phyloP scores from a whole-genome alignment of 2,797 vertebrate species.

The Falco rusticolus region DNA sequence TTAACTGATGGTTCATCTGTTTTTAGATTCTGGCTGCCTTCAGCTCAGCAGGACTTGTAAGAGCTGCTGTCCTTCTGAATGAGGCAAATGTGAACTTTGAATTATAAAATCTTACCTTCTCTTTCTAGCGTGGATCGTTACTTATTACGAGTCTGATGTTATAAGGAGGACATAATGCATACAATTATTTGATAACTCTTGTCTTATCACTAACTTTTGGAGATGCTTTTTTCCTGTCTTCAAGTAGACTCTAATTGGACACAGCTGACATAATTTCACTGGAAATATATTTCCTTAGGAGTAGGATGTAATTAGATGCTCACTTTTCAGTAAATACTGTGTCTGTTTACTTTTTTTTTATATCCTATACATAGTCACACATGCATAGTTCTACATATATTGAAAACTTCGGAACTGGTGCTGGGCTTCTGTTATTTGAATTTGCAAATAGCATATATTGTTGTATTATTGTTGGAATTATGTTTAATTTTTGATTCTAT shows the following conservation, averaged over 20 bases:
- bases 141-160: not conserved
- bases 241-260: not conserved
- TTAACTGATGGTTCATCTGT: not conserved
- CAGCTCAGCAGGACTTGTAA: not conserved
- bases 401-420: not conserved
- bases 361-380: accelerated
- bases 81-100: not conserved
- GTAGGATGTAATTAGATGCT: not conserved
- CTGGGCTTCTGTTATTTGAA: constrained; percentile 7
- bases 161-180: not conserved
- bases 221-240: not conserved
- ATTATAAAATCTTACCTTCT: not conserved
- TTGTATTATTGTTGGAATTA: not conserved
- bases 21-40: not conserved
- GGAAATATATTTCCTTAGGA: not conserved
- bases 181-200: not conserved
- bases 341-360: not conserved
- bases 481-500: not conserved
- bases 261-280: not conserved
- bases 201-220: not conserved
- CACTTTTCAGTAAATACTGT: not conserved
- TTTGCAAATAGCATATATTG: not conserved
- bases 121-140: not conserved
- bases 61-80: not conserved
- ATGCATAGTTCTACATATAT: not conserved